Percentiles rank a stretch among this genome's conserved stretches.
Evolutionary conservation across 1,140 invertebrate species (phyloP).

Genomic region (Helicoverpa armigera): DNA sequence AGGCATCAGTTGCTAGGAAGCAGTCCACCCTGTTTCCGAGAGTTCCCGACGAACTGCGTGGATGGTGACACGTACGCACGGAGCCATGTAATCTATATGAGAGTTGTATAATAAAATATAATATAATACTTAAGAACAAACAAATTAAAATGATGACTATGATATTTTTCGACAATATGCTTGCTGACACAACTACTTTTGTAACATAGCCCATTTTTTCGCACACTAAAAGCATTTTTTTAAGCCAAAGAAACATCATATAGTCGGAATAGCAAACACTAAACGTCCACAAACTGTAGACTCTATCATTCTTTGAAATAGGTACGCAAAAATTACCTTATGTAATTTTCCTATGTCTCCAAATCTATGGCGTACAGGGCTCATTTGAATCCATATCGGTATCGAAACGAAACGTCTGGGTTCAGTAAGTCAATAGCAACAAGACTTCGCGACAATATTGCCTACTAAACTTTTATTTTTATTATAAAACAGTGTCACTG

Average conservation of each 20-base stretch:
- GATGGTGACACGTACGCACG: background rate
- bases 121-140: too few species aligned
- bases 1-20: conserved; percentile 8
- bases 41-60: background rate
- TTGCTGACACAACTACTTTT: too few species aligned
- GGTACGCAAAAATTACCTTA: background rate
- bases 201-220: too few species aligned
- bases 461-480: conserved; percentile 18
- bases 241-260: too few species aligned
- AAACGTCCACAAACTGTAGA: too few species aligned
- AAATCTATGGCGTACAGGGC: background rate
- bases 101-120: background rate
- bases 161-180: too few species aligned
- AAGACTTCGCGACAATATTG: background rate
- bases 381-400: conserved; percentile 16
- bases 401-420: background rate
- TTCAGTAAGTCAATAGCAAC: conserved; percentile 1
- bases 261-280: too few species aligned
- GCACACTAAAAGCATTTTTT: too few species aligned
- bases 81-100: background rate
- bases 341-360: background rate
- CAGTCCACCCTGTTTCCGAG: background rate
- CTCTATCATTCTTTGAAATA: too few species aligned
- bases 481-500: background rate
- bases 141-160: too few species aligned